Conservation (phyloP, 2,888 invertebrate genomes). For the Drosophila birchii region DNA sequence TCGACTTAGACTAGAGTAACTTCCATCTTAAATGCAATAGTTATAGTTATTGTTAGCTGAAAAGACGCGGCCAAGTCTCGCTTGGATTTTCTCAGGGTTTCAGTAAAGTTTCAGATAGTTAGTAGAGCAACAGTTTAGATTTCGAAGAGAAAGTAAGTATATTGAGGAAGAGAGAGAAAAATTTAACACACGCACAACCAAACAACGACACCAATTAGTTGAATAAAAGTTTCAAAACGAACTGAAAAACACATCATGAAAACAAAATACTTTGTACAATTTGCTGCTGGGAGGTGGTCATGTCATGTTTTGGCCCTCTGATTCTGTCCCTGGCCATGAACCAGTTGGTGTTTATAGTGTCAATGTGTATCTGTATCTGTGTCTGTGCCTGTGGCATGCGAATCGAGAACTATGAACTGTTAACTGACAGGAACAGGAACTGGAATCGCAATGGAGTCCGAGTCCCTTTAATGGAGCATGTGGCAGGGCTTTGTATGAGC, state of each 20-base stretch:
- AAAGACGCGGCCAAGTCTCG: conserved; percentile 33
- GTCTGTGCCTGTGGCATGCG: conserved; percentile 54
- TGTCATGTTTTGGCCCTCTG: conserved; percentile 24
- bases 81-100: conserved; percentile 32
- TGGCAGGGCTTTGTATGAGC: conserved; percentile 18
- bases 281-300: conserved; percentile 36
- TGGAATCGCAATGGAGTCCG: conserved; percentile 55
- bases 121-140: conserved; percentile 38
- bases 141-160: conserved; percentile 35
- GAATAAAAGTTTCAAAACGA: conserved; percentile 25
- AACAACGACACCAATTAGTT: conserved; percentile 75
- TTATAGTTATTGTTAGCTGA: conserved; percentile 47
- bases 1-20: conserved; percentile 59
- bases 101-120: conserved; percentile 46
- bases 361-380: not conserved
- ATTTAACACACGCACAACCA: conserved; percentile 77
- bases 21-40: conserved; percentile 67
- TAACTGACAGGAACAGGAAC: conserved; percentile 60
- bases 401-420: conserved; percentile 49
- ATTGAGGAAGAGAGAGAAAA: conserved; percentile 63
- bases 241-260: conserved; percentile 31
- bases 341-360: conserved; percentile 25
- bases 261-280: conserved; percentile 55
- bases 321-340: conserved; percentile 31
- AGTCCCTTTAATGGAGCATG: conserved; percentile 31